Evolutionary conservation across 2,888 invertebrate genomes (phyloP).

Genomic region (Lypha dubia): DNA sequence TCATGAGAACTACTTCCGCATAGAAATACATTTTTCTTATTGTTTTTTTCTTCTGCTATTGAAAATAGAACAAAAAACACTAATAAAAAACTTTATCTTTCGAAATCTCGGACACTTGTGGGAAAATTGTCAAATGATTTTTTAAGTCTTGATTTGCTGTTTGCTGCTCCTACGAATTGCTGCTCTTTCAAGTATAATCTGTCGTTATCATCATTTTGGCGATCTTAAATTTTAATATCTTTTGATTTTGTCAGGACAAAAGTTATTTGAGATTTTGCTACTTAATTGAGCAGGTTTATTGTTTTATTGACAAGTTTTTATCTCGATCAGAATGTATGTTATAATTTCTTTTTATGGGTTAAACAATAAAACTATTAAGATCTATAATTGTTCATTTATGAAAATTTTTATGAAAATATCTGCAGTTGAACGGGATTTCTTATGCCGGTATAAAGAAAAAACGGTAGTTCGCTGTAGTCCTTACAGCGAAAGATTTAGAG

Average conservation of each 20-base stretch:
- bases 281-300: slow-evolving; percentile 63
- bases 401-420: no score
- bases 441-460: no score
- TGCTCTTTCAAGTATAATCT: not conserved
- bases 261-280: slow-evolving; percentile 69
- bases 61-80: slow-evolving; percentile 8
- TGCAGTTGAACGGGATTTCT: no score
- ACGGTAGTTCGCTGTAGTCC: no score
- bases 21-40: slow-evolving; percentile 17
- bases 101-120: slow-evolving; percentile 66
- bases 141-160: slow-evolving; percentile 3
- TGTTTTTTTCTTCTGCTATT: slow-evolving; percentile 8
- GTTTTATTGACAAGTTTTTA: slow-evolving; percentile 49
- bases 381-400: slow-evolving; percentile 27
- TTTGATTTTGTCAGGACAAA: slow-evolving; percentile 22
- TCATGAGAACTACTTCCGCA: slow-evolving; percentile 66
- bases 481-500: no score
- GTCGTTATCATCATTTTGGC: slow-evolving; percentile 39
- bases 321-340: slow-evolving; percentile 25
- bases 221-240: slow-evolving; percentile 57
- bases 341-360: not conserved
- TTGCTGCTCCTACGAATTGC: not conserved
- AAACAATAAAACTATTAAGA: slow-evolving; percentile 38
- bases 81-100: slow-evolving; percentile 37
- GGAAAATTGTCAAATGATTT: slow-evolving; percentile 64